Percentiles rank a stretch among this genome's conserved stretches.
These are phyloP conservation scores for Whitmania pigra DNA, from an alignment of 1,140 invertebrate genomes.

Conservation along the genomic window DNA sequence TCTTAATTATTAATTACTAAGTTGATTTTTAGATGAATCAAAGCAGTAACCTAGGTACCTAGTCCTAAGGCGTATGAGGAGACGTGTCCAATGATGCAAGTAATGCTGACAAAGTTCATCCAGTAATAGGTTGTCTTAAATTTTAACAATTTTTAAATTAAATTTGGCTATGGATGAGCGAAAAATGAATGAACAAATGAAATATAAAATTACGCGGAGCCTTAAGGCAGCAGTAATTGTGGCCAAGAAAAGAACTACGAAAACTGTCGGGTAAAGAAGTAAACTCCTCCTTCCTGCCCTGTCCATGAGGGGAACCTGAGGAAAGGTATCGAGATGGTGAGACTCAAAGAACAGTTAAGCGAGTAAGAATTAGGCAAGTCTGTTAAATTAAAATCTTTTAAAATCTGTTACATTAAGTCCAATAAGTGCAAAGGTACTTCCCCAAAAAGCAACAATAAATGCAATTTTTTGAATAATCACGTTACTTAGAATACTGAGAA, in stretches of 20 bases:
- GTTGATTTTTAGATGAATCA: too few relatives aligned
- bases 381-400: too few relatives aligned
- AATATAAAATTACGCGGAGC: constrained; percentile 54
- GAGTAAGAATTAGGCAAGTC: background rate
- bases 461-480: too few relatives aligned
- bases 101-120: constrained; percentile 74
- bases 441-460: background rate
- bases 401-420: background rate
- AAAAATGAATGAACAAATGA: background rate
- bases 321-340: background rate
- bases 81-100: constrained; percentile 65
- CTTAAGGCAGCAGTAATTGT: constrained; percentile 75
- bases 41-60: constrained; percentile 28
- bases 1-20: too few relatives aligned
- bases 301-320: constrained; percentile 53
- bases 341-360: background rate
- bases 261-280: constrained; percentile 58
- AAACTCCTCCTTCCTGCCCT: constrained; percentile 66
- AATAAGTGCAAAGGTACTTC: background rate
- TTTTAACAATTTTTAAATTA: background rate
- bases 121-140: constrained; percentile 48
- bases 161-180: too few relatives aligned
- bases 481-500: too few relatives aligned
- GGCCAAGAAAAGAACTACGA: constrained; percentile 76
- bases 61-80: constrained; percentile 77